Evolutionary conservation across 2,113 vertebrate genomes (phyloP).

Genomic region (Leptobrachium leishanense): DNA sequence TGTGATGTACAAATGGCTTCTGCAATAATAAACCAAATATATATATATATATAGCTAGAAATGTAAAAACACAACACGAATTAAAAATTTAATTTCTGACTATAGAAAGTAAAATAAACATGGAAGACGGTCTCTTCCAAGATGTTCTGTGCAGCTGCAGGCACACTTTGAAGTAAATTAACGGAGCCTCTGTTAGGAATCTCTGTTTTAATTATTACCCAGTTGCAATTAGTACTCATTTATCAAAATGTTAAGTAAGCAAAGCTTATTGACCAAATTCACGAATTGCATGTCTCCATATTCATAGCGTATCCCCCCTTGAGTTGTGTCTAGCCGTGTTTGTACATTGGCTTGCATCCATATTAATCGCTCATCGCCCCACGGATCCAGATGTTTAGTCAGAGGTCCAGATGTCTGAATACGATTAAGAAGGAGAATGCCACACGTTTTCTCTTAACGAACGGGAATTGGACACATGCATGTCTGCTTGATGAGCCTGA

Average conservation of each 20-base stretch:
- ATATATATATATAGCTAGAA: too few relatives aligned
- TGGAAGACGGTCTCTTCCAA: neutral
- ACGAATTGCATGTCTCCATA: conserved; percentile 24
- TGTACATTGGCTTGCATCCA: conserved; percentile 24
- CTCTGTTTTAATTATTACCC: conserved; percentile 27
- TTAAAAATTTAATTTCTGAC: too few relatives aligned
- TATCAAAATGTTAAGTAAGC: conserved; percentile 18
- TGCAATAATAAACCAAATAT: too few relatives aligned
- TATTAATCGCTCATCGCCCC: conserved; percentile 26
- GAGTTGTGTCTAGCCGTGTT: conserved; percentile 22
- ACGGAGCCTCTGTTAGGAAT: conserved; percentile 11
- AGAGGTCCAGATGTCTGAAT: conserved; percentile 31
- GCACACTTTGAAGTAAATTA: conserved; percentile 1
- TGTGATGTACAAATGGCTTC: too few relatives aligned
- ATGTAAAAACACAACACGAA: too few relatives aligned
- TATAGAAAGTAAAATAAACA: too few relatives aligned
- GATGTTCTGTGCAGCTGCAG: conserved; percentile 27
- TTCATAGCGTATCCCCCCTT: conserved; percentile 24
- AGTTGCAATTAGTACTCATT: conserved; percentile 34
- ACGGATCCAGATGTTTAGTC: conserved; percentile 29
- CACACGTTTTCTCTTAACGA: conserved; percentile 1
- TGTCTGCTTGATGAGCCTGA: neutral
- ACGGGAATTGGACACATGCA: neutral
- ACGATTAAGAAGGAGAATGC: conserved; percentile 14
- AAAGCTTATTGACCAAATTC: conserved; percentile 17